Base-by-base conservation (phyloP, 1,140 invertebrate genomes). In the Pentalonia nigronervosa region DNA sequence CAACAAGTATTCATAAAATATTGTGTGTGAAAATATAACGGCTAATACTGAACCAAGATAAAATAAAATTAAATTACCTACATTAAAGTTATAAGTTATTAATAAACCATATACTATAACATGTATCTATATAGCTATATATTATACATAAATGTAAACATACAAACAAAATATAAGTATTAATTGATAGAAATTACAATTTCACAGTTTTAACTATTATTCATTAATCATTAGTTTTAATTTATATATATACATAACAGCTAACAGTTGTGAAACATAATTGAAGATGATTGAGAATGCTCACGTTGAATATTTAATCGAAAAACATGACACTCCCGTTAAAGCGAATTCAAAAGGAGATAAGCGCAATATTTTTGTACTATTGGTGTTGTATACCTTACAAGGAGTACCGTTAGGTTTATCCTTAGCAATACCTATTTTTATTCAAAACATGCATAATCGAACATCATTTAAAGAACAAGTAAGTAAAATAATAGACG, bases 401-500 rank as follows among this genome's bases (percentile, higher is more conserved):
- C 99, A 99, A 96, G 99, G 99, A 4, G 98, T 99, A 95, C 99
- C 99, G 6, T 95, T 99, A 14, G 99, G 99, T 14, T 95, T 99
- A 30, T 98, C 97, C 81, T 97, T 97, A 23, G 98, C 98, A 56
- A 97, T 99, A 94, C 99, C 99, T 7, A 98, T 99, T 97, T 96
- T 99, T 84, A 96, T 99, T 84, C 98, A 99, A 95, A 98, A 99
- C 95, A 96, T 97, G 94, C 81, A 30, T n/a, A n/a, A n/a, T 21
- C 23, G 2, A 34, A 56, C 48, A 25, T 41, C 91, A 14, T 86
- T 41, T 86, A 97, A 97, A 94, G 97, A 99, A 95, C 97, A 97
- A 95, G 96, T 97, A 95, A 86, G 48, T 92, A 23, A 53, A 50
- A 47, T 45, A 86, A 45, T 86, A 30, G 7, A 30, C 25, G 4